These are phyloP conservation scores for Lasioglossum malachurum DNA, from an alignment of 2,888 invertebrate species.

Conservation along the genomic window DNA sequence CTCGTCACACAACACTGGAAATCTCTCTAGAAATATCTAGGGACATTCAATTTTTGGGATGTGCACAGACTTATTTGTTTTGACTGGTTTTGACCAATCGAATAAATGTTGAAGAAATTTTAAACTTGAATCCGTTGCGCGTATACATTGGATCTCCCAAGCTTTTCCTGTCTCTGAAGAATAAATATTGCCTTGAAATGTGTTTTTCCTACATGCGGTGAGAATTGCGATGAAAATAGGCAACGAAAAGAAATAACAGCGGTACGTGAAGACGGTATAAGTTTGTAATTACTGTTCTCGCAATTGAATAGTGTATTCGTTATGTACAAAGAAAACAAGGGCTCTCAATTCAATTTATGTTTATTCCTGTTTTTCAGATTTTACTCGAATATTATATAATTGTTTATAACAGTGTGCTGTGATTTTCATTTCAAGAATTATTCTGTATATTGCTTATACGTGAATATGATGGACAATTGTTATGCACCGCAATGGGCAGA, in stretches of 20 bases:
- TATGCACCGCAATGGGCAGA: slow-evolving; percentile 80
- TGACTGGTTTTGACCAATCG: slow-evolving; percentile 26
- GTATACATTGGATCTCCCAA: neutral
- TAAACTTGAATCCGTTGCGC: slow-evolving; percentile 43
- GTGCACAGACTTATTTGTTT: neutral
- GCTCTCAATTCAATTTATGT: neutral
- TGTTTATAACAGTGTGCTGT: neutral
- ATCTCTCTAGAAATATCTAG: slow-evolving; percentile 13
- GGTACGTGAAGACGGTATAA: neutral
- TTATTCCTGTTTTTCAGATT: slow-evolving; percentile 35
- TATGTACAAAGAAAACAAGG: neutral
- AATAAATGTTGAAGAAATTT: slow-evolving; percentile 23
- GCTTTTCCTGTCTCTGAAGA: neutral
- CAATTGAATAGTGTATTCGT: slow-evolving; percentile 10
- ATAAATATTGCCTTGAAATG: neutral
- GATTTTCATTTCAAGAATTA: neutral
- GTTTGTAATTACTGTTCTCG: neutral
- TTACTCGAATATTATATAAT: neutral
- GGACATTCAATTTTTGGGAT: slow-evolving; percentile 9
- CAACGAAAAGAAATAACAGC: neutral
- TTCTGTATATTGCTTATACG: neutral
- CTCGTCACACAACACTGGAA: no score
- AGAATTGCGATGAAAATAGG: neutral
- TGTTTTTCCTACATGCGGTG: accelerated
- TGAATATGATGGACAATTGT: slow-evolving; percentile 66